phyloP scores from a whole-genome alignment of 2,113 vertebrate genomes.

The Stigmatopora nigra region DNA sequence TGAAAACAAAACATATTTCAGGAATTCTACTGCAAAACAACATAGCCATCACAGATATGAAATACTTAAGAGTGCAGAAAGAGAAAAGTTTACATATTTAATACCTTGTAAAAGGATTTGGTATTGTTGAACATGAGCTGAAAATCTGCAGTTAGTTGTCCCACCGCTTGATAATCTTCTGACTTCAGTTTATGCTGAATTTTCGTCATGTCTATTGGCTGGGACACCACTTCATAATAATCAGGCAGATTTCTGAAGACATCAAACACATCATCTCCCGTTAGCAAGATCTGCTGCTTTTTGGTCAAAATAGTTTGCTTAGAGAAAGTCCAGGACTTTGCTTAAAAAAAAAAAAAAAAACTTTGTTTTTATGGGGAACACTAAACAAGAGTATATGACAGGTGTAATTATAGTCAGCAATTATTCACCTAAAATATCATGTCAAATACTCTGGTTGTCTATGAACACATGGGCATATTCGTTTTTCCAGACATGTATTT shows the following conservation, averaged over 20 bases:
- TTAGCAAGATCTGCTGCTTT: background rate
- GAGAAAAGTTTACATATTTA: background rate
- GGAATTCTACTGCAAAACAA: background rate
- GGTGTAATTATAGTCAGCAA: too few species aligned
- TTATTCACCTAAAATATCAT: too few species aligned
- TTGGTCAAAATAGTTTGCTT: background rate
- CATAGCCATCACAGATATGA: background rate
- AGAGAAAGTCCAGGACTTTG: background rate
- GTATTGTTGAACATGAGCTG: constrained; percentile 96
- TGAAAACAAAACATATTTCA: background rate
- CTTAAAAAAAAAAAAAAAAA: background rate
- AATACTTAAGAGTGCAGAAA: background rate
- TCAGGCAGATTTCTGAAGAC: constrained; percentile 85
- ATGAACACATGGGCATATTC: background rate
- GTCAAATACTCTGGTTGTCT: too few species aligned
- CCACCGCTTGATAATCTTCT: constrained; percentile 92
- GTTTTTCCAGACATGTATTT: background rate
- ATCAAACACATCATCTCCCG: background rate
- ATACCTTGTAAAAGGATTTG: constrained; percentile 92
- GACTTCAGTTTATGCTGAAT: constrained; percentile 96
- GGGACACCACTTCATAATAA: constrained; percentile 94
- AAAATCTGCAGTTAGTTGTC: constrained; percentile 88
- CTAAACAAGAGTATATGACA: too few species aligned
- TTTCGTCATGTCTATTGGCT: constrained; percentile 97
- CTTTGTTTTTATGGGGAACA: background rate